Base-by-base conservation (phyloP, 2,888 invertebrate genomes). In the Lordiphosa andalusiaca region DNA sequence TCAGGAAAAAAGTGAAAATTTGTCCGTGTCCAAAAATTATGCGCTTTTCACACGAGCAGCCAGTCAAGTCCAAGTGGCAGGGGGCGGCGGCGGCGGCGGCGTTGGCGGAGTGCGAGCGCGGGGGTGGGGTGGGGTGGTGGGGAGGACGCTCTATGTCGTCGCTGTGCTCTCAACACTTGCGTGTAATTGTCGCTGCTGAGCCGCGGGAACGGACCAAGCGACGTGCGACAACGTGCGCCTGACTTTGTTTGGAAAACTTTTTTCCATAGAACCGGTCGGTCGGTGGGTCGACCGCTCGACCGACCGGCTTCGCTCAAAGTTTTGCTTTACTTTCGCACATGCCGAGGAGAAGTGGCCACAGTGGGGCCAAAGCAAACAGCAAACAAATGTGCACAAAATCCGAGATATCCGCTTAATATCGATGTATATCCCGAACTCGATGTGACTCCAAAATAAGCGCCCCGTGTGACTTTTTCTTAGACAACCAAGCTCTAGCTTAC, bases 11-110 rank as follows among this genome's bases (percentile, higher is more conserved):
- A 85, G 85, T 84, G 85, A 85, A 85, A 85, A 85, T 83, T 83
- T 83, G 84, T 82, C 76, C 73, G 85, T 72, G 82, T 84, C 70
- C 71, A 82, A 85, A 85, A 85, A 85, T 80, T 85, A 85, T 85
- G 84, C 84, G 85, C 85, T 82, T 84, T 85, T 85, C 85, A 85
- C 85, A 85, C 85, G 85, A 70, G 74, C 73, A 67, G 50, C 61
- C 55, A 56, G 48, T 25, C 44, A 30, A 33, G 30, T 33, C 21
- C 40, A 39, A 30, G 30, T 30, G 30, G 30, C 10, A 9, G 30
- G 30, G 30, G 30, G 30, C 9, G 30, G 30, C 25, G 2, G 16
- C 25, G 2, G 16, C 16, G 16, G 1, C 2, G 16, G 23, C 23
- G 23, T 23, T 39, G 13, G 48, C 7, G 25, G 5, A 12, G 12